Base-by-base conservation (phyloP, 2,888 invertebrate genomes). In the Dryococelus australis region DNA sequence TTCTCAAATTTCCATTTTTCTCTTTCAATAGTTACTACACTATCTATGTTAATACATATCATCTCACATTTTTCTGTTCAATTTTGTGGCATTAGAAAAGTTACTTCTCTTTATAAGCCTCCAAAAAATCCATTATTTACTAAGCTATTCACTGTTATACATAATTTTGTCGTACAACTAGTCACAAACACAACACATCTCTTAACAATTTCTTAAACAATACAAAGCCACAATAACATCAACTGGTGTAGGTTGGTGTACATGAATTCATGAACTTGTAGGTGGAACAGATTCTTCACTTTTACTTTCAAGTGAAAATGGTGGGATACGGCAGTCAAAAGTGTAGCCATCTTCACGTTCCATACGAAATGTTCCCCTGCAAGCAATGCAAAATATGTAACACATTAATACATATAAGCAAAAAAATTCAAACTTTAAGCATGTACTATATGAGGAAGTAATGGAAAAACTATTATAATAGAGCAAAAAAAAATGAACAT, bases 311-410 rank as follows among this genome's bases (percentile, higher is more conserved):
- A 99, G 93, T 0, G 98, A 98, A 92, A 99, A 99, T 0, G 99
- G 98, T 80, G 99, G 99, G 91, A 99, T 99, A 91, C 98, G 95
- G 92, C 99, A 99, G 92, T 99, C 99, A 92, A 99, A 99, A 0
- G 97, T 97, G 92, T 97, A 97, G 3, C 99, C 99, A 93, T 99
- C 99, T 92, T 99, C 98, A 88, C 99, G 95, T 93, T 99, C 99
- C 96, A 99, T 97, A 90, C 98, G 95, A 92, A 99, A 99, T 5
- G 98, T 99, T 87, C 99, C 99, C 97, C 97, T 97, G 91, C 84
- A 65, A 65, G 16, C 8, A n/a, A 65, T 24, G 65, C 6, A 65
- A 16, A 65, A 65, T 65, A 65, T n/a, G n/a, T n/a, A n/a, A n/a
- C n/a, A n/a, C n/a, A n/a, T n/a, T n/a, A n/a, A n/a, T n/a, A 16